Evolutionary conservation across 2,888 invertebrate species (phyloP).

Genomic region (Pseudeuparius sepicola): DNA sequence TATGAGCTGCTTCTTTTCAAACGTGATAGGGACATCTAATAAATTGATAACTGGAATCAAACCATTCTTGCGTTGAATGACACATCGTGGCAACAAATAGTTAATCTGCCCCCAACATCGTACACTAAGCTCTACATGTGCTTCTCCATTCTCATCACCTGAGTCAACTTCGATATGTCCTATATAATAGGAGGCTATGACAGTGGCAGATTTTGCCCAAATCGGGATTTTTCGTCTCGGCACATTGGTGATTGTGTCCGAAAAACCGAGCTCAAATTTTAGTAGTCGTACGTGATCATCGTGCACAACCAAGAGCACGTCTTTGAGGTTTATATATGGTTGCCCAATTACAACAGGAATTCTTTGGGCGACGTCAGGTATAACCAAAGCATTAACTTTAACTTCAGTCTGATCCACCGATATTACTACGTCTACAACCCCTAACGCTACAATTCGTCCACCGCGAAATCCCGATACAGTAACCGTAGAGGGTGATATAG

Average conservation of each 20-base stretch:
- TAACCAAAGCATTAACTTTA: constrained; percentile 17
- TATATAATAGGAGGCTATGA: constrained; percentile 16
- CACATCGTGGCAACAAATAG: constrained; percentile 14
- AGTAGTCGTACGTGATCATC: constrained; percentile 16
- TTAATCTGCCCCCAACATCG: no score
- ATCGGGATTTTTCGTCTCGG: constrained; percentile 11
- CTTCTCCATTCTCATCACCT: constrained; percentile 5
- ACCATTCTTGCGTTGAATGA: constrained; percentile 9
- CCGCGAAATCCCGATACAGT: constrained; percentile 16
- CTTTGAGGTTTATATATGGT: constrained; percentile 17
- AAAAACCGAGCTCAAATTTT: constrained; percentile 4
- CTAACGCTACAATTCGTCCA: no score
- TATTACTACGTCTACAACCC: no score
- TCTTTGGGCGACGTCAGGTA: constrained; percentile 19
- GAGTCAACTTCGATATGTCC: constrained; percentile 13
- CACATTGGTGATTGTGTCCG: not conserved
- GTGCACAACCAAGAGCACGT: constrained; percentile 15
- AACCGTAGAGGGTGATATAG: no score
- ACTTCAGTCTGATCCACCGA: constrained; percentile 16
- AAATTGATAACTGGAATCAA: constrained; percentile 14
- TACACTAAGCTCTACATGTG: no score
- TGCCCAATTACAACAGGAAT: constrained; percentile 21
- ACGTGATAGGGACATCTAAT: constrained; percentile 12
- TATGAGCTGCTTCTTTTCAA: constrained; percentile 15
- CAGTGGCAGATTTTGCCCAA: constrained; percentile 10